A percentile compares a stretch with the other conserved stretches of the same genome.
Evolutionary conservation across 1,140 invertebrate genomes (phyloP).

Genomic region (Drosophila eugracilis): DNA sequence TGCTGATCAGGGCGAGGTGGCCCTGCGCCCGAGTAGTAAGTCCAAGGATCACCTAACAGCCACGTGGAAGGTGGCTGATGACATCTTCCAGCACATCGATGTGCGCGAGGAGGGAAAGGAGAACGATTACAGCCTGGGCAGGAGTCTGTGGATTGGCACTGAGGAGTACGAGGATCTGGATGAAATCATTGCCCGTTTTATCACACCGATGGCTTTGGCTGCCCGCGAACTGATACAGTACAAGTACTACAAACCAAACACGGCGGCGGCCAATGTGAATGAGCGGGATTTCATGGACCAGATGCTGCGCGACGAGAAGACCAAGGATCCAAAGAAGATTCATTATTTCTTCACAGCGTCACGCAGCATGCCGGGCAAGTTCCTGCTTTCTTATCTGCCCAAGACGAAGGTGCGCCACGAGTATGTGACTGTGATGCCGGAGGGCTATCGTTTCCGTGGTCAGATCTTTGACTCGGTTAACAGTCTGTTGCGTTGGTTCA

Average conservation of each 20-base stretch:
- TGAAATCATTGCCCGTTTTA: constrained; percentile 98
- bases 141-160: constrained; percentile 92
- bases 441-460: constrained; percentile 96
- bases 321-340: constrained; percentile 94
- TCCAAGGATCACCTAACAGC: constrained; percentile 98
- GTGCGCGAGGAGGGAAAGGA: constrained; percentile 98
- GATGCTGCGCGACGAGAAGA: constrained; percentile 93
- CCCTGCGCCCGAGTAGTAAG: constrained; percentile 98
- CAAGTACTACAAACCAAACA: constrained; percentile 94
- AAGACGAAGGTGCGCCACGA: constrained; percentile 94
- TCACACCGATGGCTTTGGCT: constrained; percentile 97
- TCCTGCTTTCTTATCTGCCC: constrained; percentile 97
- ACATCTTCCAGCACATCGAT: constrained; percentile 98
- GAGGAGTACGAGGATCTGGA: constrained; percentile 99
- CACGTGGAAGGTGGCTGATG: constrained; percentile 98
- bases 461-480: constrained; percentile 94
- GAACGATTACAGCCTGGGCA: constrained; percentile 97
- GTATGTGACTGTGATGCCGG: constrained; percentile 95
- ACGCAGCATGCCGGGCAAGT: constrained; percentile 97
- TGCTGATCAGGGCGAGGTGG: constrained; percentile 98
- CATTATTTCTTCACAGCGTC: constrained; percentile 95
- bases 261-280: constrained; percentile 86
- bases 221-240: constrained; percentile 96
- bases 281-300: constrained; percentile 94
- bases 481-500: constrained; percentile 97